A percentile compares a stretch with the other conserved stretches of the same genome.
Conservation (phyloP, 2,113 vertebrate species). For the Triplophysa siluroides region DNA sequence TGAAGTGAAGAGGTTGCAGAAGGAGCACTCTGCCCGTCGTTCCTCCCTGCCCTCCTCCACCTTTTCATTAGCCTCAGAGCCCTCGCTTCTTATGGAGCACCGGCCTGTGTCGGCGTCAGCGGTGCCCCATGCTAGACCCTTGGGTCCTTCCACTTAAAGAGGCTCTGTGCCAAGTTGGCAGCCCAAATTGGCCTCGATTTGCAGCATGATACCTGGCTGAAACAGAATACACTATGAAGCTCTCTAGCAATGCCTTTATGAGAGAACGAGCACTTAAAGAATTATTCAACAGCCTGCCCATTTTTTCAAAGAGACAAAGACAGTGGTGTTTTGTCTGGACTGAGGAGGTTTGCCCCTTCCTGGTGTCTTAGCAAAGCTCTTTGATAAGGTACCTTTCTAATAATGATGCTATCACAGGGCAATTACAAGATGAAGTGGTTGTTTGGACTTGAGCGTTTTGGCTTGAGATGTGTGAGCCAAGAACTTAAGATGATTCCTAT, state of each 20-base stretch:
- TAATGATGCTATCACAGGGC: constrained; percentile 47
- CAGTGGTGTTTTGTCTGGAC: constrained; percentile 25
- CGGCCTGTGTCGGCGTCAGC: neutral
- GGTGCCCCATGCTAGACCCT: constrained; percentile 24
- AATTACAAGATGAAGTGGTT: constrained; percentile 36
- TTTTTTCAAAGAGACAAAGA: constrained; percentile 24
- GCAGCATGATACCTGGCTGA: constrained; percentile 46
- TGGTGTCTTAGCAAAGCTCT: constrained; percentile 37
- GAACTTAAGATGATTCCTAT: neutral
- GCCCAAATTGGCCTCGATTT: constrained; percentile 21
- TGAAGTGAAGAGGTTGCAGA: constrained; percentile 33
- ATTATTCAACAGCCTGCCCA: constrained; percentile 25
- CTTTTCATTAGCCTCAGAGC: constrained; percentile 46
- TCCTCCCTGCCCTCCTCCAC: constrained; percentile 32
- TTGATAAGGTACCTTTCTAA: constrained; percentile 34
- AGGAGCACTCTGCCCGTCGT: constrained; percentile 28
- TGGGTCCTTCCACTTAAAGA: constrained; percentile 27
- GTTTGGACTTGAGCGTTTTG: constrained; percentile 10
- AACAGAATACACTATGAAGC: constrained; percentile 46
- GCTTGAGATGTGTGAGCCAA: constrained; percentile 3
- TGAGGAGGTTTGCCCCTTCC: neutral
- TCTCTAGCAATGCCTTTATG: constrained; percentile 32
- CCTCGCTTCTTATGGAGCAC: constrained; percentile 33
- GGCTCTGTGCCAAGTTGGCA: constrained; percentile 37
- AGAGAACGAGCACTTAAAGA: constrained; percentile 13